Base-by-base conservation (phyloP, 2,113 vertebrate genomes). In the Pseudopodoces humilis region DNA sequence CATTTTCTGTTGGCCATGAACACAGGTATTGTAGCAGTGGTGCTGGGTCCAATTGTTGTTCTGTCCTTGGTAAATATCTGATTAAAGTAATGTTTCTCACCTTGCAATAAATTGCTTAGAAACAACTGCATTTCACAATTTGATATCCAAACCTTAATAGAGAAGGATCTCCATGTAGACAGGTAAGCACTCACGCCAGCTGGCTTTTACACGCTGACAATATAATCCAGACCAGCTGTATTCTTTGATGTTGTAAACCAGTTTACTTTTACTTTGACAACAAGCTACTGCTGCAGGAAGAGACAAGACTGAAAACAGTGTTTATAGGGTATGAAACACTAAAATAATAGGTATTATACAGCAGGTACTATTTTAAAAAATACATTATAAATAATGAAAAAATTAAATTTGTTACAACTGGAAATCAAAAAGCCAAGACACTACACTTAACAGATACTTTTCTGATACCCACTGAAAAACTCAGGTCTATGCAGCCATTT, bases 341-440 rank as follows among this genome's bases (percentile, higher is more conserved):
- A 94, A 96, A 97, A 97, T 94, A 97, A 87, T 84, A 91, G 33
- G 39, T 79, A 84, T 60, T 93, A 15, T 85, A 35, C 44, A 92
- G 79, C 46, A 86, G 70, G 87, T 78, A 95, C 85, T 95, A 68
- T 92, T 96, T 25, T 5, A 1, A 6, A 27, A 33, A 69, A 88
- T 33, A 33, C 39, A 60, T 33, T 20, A 63, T n/a, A 62, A 92
- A 88, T 27, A 91, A 75, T 47, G 28, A 86, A 95, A 84, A 13
- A 94, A 93, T 39, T 11, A 81, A 75, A 91, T 94, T 94, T 87
- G 35, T 90, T 96, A 92, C 75, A 88, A 68, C 70, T 94, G 35
- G n/a, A 59, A 96, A 92, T 95, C 63, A 96, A 97, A 92, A 95
- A 96, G 74, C 28, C 86, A 96, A 95, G 44, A 53, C 33, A 71